Base-by-base conservation (phyloP, 2,113 vertebrate species). In the Hemicordylus capensis region DNA sequence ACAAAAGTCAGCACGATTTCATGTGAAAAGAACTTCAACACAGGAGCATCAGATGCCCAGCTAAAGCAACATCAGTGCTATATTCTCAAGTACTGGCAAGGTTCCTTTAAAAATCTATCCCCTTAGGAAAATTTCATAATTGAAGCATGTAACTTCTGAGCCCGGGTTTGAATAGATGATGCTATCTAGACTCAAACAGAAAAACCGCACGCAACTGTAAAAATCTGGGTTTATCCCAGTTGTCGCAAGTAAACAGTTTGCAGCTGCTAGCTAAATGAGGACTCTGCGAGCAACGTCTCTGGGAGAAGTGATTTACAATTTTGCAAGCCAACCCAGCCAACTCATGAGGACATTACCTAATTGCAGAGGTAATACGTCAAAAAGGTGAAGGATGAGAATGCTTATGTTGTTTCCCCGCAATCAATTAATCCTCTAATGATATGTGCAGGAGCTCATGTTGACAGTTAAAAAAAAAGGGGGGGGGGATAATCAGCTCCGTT, bases 201-300 rank as follows among this genome's bases (percentile, higher is more conserved):
- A 94, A 91, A 85, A 84, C 92, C 85, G 72, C 76, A 90, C 26
- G 56, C 88, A 92, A 91, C 91, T 88, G 84, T 92, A 81, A 93
- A 92, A 94, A 94, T 85, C 91, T 63, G 74, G 88, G 87, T 86
- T 93, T 91, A 86, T 93, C 91, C 89, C 87, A 80, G 75, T 90
- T 89, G 90, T 72, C 93, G 84, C 79, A 76, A 83, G 90, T 92
- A 93, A 95, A 93, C 91, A 89, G 87, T 85, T 42, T 87, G 89
- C 92, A 96, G 95, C 93, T 95, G 93, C 83, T 87, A 90, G 92
- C 80, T 83, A 80, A 81, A 88, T 87, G 89, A 91, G 89, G 84
- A 83, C 89, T 89, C 70, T 79, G 48, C 7, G 61, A 87, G 88
- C 80, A 89, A 15, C 6, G 85, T 91, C 86, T 93, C 83, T 22